Conservation (phyloP, 2,113 vertebrate genomes). For the Montifringilla adamsi region DNA sequence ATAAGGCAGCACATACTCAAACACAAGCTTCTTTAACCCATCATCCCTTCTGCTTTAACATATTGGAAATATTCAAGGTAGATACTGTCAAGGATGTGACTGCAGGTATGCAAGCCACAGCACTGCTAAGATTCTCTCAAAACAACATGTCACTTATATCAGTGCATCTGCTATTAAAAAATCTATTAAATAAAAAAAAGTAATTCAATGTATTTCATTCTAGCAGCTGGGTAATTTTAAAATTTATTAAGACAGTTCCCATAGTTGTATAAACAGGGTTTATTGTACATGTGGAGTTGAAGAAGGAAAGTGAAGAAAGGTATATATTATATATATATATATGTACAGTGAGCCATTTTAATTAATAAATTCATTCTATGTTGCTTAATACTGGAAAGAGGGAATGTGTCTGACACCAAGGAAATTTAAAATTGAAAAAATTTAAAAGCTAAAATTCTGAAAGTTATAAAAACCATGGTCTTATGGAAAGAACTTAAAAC, state of each 20-base stretch:
- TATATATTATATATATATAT: constrained; percentile 67
- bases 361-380: constrained; percentile 68
- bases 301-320: constrained; percentile 54
- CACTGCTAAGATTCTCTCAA: background rate
- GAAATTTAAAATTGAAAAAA: constrained; percentile 61
- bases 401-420: constrained; percentile 80
- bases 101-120: background rate
- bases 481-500: constrained; percentile 66
- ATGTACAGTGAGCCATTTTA: constrained; percentile 70
- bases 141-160: background rate
- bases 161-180: constrained; percentile 1
- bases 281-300: constrained; percentile 68
- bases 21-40: background rate
- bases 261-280: constrained; percentile 69
- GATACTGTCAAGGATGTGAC: background rate
- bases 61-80: background rate
- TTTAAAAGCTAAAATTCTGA: constrained; percentile 70
- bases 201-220: background rate
- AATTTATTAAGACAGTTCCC: constrained; percentile 59
- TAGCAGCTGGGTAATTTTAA: background rate
- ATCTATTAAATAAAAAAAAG: background rate
- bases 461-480: constrained; percentile 73
- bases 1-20: background rate
- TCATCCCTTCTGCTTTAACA: background rate
- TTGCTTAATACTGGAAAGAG: constrained; percentile 72